These are phyloP conservation scores for Bucorvus abyssinicus DNA, from an alignment of 2,797 vertebrate genomes.

Conservation along the genomic window DNA sequence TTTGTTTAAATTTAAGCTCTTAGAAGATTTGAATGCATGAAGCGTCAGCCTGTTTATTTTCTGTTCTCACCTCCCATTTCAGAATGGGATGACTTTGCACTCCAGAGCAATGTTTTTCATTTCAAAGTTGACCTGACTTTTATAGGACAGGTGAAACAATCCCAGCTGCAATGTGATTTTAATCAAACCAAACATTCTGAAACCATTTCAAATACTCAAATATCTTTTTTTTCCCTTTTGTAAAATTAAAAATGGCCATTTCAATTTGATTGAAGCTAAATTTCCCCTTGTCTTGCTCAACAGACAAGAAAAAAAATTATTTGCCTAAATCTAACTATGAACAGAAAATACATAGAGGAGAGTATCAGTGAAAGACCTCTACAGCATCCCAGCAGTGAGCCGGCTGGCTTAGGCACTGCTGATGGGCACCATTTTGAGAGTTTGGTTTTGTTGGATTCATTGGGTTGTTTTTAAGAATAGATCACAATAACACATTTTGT, in stretches of 20 bases:
- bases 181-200: not conserved
- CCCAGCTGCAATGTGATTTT: not conserved
- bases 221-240: not conserved
- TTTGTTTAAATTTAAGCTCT: not conserved
- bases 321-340: not conserved
- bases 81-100: not conserved
- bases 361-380: accelerated
- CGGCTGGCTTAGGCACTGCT: not conserved
- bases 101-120: not conserved
- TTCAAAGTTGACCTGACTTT: not conserved
- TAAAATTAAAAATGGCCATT: not conserved
- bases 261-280: not conserved
- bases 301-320: not conserved
- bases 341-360: not conserved
- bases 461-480: not conserved
- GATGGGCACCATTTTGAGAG: not conserved
- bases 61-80: not conserved
- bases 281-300: not conserved
- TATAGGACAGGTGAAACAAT: not conserved
- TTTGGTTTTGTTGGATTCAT: not conserved
- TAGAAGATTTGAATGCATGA: not conserved
- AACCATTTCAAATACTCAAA: not conserved
- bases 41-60: not conserved
- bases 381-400: not conserved
- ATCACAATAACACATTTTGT: not conserved